phyloP scores from a whole-genome alignment of 2,888 invertebrate species.

The Dasysyrphus albostriatus region DNA sequence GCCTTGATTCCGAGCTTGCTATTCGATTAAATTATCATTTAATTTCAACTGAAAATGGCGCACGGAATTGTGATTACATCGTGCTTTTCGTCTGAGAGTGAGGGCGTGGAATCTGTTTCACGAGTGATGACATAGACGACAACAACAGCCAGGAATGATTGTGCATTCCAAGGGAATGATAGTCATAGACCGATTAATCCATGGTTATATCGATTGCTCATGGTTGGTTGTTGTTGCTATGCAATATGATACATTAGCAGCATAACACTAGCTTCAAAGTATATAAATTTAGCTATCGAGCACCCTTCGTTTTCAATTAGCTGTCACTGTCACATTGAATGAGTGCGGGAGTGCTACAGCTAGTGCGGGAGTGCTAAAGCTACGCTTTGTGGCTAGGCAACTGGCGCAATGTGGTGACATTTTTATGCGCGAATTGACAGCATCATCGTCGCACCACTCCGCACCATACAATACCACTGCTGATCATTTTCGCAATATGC shows the following conservation, averaged over 20 bases:
- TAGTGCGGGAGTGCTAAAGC: slow-evolving; percentile 52
- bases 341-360: slow-evolving; percentile 57
- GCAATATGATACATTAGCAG: slow-evolving; percentile 53
- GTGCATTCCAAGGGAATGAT: slow-evolving; percentile 69
- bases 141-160: slow-evolving; percentile 13
- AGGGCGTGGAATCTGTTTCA: slow-evolving; percentile 67
- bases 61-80: slow-evolving; percentile 58
- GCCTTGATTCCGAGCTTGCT: slow-evolving; percentile 49
- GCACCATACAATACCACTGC: not conserved
- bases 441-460: slow-evolving; percentile 1
- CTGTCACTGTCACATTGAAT: slow-evolving; percentile 52
- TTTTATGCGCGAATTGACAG: slow-evolving; percentile 73
- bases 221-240: slow-evolving; percentile 51
- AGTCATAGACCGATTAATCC: slow-evolving; percentile 63
- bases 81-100: slow-evolving; percentile 18
- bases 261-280: slow-evolving; percentile 29
- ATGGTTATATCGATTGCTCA: slow-evolving; percentile 58
- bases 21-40: slow-evolving; percentile 61
- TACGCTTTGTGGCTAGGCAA: slow-evolving; percentile 27
- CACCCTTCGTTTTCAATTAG: slow-evolving; percentile 72
- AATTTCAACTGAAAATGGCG: slow-evolving; percentile 57
- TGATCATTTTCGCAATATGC: slow-evolving; percentile 42
- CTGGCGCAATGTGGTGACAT: slow-evolving; percentile 70
- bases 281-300: slow-evolving; percentile 19
- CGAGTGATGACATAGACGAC: slow-evolving; percentile 54